A percentile compares a stretch with the other conserved stretches of the same genome.
Evolutionary conservation across 2,888 invertebrate genomes (phyloP).

Genomic region (Flabesymbios commensalis): DNA sequence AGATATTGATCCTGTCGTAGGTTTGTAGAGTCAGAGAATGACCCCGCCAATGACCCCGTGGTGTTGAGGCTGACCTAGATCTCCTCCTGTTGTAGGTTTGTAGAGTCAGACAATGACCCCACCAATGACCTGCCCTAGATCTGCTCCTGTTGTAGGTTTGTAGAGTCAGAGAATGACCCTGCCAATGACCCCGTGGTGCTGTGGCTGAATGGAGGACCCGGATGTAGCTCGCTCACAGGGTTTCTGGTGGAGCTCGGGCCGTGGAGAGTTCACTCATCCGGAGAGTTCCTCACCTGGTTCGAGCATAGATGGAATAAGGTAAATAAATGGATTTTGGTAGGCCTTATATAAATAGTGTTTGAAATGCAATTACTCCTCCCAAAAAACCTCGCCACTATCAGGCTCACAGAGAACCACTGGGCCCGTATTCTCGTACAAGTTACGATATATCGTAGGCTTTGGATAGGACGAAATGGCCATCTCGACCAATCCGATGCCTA

Average conservation of each 20-base stretch:
- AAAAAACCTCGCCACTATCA: no score
- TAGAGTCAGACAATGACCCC: no score
- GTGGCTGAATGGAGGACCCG: constrained; percentile 34
- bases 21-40: constrained; percentile 31
- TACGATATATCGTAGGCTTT: no score
- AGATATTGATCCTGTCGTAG: constrained; percentile 15
- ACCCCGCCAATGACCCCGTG: constrained; percentile 27
- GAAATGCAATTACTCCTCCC: no score
- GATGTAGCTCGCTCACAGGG: constrained; percentile 31
- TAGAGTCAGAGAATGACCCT: constrained; percentile 30
- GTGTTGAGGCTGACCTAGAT: constrained; percentile 33
- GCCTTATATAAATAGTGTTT: no score
- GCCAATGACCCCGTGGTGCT: constrained; percentile 28
- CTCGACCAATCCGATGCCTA: no score
- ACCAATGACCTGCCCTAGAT: no score
- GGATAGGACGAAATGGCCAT: no score
- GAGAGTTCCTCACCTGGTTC: constrained; percentile 7
- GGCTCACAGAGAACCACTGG: no score
- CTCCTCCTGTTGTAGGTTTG: constrained; percentile 31
- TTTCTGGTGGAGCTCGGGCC: constrained; percentile 26
- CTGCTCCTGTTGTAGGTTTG: constrained; percentile 25
- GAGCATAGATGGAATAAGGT: constrained; percentile 30
- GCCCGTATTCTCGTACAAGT: no score
- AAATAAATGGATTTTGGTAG: not conserved
- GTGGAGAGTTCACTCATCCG: constrained; percentile 20